These are phyloP conservation scores for Epinephelus malabaricus DNA, from an alignment of 2,797 vertebrate genomes.

Conservation along the genomic window DNA sequence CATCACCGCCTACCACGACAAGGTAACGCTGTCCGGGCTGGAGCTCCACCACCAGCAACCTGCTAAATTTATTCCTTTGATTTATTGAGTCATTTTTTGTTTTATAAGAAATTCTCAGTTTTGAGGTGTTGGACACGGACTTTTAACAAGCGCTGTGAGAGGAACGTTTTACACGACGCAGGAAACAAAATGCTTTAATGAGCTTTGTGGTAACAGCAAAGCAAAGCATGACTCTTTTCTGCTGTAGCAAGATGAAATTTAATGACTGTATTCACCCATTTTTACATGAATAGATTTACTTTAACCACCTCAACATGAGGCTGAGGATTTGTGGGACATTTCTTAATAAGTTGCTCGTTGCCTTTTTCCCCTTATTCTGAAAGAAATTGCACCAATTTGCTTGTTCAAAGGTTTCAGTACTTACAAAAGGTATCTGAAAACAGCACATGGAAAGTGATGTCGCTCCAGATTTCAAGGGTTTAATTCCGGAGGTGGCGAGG, in stretches of 20 bases:
- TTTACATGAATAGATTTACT: background rate
- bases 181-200: background rate
- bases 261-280: background rate
- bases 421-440: too few relatives aligned
- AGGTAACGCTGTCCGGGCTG: constrained; percentile 81
- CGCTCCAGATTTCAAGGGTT: too few relatives aligned
- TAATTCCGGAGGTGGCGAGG: too few relatives aligned
- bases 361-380: too few relatives aligned
- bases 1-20: constrained; percentile 96
- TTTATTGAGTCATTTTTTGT: constrained; percentile 12
- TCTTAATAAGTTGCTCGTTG: too few relatives aligned
- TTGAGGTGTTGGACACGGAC: background rate
- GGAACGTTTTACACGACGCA: background rate
- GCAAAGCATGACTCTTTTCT: background rate
- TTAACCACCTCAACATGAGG: too few relatives aligned
- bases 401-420: too few relatives aligned
- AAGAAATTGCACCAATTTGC: too few relatives aligned
- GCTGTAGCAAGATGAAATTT: too few relatives aligned
- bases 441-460: too few relatives aligned
- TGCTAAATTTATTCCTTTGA: background rate
- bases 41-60: constrained; percentile 1
- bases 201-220: background rate
- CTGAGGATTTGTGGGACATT: too few relatives aligned
- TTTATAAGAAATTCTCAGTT: background rate
- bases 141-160: background rate